Conservation (phyloP, 2,797 vertebrate genomes). For the Nyctalus aviator region DNA sequence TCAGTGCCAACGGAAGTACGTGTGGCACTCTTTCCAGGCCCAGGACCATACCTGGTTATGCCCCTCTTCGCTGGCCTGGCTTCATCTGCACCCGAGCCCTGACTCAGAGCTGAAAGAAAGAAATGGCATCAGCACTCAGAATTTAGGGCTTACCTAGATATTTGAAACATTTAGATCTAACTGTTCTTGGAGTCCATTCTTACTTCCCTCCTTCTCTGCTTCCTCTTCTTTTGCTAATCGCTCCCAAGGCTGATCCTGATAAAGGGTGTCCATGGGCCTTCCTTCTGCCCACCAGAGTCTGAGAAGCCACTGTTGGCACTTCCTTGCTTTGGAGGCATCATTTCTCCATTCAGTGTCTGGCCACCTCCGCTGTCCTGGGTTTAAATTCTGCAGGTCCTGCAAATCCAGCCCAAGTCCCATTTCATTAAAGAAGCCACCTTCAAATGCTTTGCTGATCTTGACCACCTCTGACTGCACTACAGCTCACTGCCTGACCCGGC, state of each 20-base stretch:
- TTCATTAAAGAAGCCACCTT: background rate
- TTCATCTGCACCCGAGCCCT: background rate
- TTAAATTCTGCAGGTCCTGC: background rate
- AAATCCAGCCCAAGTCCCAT: background rate
- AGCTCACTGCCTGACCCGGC: fast-evolving
- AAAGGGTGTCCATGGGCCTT: background rate
- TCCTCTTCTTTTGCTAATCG: background rate
- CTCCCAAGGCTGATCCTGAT: background rate
- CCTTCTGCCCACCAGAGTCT: background rate
- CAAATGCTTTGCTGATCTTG: background rate
- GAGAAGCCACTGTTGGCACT: background rate
- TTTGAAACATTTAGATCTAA: background rate
- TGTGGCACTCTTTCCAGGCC: background rate
- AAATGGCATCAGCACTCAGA: background rate
- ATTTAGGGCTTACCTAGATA: background rate
- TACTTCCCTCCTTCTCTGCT: background rate
- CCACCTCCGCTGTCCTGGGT: background rate
- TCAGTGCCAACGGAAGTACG: background rate
- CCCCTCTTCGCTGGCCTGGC: background rate
- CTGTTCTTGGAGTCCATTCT: background rate
- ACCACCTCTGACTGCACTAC: too few species aligned
- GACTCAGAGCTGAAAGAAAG: background rate
- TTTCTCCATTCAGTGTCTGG: background rate
- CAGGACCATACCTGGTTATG: background rate
- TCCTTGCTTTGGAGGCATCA: background rate